Evolutionary conservation across 1,140 invertebrate genomes (phyloP), one percentile per base, ranked within the genome.

Genomic region (Aradophagus sp.): DNA sequence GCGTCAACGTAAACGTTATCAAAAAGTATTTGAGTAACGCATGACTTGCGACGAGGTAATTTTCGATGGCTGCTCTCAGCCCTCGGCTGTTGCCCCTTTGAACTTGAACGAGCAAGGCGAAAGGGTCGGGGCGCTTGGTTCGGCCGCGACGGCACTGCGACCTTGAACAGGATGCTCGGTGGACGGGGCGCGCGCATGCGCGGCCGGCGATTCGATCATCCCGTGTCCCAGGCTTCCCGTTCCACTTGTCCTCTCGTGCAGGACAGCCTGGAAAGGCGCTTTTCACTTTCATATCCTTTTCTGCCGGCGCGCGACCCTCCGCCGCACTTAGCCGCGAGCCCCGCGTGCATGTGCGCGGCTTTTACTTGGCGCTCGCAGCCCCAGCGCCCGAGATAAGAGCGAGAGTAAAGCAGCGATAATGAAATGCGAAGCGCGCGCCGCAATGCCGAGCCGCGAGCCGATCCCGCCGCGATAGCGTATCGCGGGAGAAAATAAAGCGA

Each of bases 211-310:
- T 78, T 77, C 77, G 78, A 81, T 79, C 77, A 79, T 79, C 66
- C 67, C 62, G 41, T 69, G 68, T 77, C 50, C 65, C 42, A 66
- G 63, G 63, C 45, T 74, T 76, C 78, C 73, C 66, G 58, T 73
- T 76, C 69, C 52, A 63, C 67, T n/a, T n/a, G 44, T 39, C 67
- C 75, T 67, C 36, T 12, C 73, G 68, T 67, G 69, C 71, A 72
- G 73, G 73, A 76, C 73, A 74, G 74, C 73, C 73, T 74, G 80
- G 81, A 81, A 81, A 81, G 76, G 76, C 71, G 78, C 78, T 83
- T 81, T 83, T 83, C 80, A 83, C 81, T 83, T 83, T 83, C 81
- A 79, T 78, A 55, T 81, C 72, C 77, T 73, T 76, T 75, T 71
- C 68, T 74, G 52, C 56, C 26, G 26, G 16, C 31, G 52, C 53